A percentile compares a stretch with the other conserved stretches of the same genome.
Conservation (phyloP, 2,113 vertebrate genomes). For the Speoplatyrhinus poulsoni region DNA sequence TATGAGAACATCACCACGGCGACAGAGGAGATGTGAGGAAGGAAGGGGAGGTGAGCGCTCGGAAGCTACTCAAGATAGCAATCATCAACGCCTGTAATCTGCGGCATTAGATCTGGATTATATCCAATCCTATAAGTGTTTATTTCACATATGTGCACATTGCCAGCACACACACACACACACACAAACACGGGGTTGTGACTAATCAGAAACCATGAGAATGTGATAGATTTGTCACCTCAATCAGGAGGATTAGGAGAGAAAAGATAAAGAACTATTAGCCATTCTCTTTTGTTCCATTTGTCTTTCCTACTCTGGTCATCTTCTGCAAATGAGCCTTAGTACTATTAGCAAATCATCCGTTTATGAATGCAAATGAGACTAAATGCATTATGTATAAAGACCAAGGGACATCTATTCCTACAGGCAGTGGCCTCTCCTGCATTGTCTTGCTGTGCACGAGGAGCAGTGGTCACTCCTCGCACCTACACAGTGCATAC, state of each 20-base stretch:
- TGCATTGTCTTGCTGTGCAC: background rate
- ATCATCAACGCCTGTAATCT: conserved; percentile 22
- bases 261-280: conserved; percentile 5
- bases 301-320: conserved; percentile 31
- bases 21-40: conserved; percentile 12
- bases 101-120: background rate
- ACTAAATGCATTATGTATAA: conserved; percentile 61
- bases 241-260: background rate
- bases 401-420: conserved; percentile 42
- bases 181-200: no score
- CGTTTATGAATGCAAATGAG: conserved; percentile 64
- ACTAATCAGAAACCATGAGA: background rate
- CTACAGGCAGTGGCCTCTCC: conserved; percentile 26
- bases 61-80: conserved; percentile 4
- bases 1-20: conserved; percentile 35
- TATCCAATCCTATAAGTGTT: background rate
- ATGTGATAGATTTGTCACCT: conserved; percentile 19
- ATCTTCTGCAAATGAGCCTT: conserved; percentile 42
- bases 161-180: conserved; percentile 5
- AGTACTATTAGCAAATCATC: conserved; percentile 53
- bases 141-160: conserved; percentile 8
- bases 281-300: conserved; percentile 10
- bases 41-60: background rate
- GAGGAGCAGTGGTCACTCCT: conserved; percentile 14
- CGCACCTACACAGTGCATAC: background rate